Conservation (phyloP, 2,113 vertebrate species). For the Hippoglossus stenolepis region DNA sequence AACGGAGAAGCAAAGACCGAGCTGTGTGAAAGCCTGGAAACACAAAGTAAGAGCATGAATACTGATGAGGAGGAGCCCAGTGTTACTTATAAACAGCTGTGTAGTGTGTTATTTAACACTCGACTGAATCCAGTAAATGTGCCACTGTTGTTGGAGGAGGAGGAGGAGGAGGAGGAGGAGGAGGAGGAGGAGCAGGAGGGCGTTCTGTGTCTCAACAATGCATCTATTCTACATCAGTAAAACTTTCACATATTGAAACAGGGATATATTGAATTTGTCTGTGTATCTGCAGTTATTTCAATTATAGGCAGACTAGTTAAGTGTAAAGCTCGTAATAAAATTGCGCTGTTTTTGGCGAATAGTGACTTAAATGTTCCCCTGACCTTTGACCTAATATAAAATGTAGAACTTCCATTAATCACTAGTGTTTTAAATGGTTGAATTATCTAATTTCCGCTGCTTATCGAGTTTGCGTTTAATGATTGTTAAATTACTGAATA, state of each 20-base stretch:
- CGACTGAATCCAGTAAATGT: slow-evolving; percentile 60
- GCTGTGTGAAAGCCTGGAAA: slow-evolving; percentile 95
- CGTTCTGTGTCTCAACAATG: not conserved
- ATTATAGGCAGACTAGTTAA: no score
- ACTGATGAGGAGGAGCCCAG: slow-evolving; percentile 22
- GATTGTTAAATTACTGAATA: not conserved
- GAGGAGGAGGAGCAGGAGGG: not conserved
- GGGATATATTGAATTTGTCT: no score
- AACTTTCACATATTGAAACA: no score
- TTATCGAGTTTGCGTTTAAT: no score
- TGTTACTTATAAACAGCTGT: slow-evolving; percentile 49
- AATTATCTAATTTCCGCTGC: no score
- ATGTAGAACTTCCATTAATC: not conserved
- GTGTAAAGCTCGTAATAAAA: no score
- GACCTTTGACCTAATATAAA: not conserved
- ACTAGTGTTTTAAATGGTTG: not conserved
- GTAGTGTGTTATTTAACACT: slow-evolving; percentile 65
- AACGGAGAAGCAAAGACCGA: slow-evolving; percentile 98
- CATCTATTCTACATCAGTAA: not conserved
- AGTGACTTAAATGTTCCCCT: no score
- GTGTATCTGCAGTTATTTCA: no score
- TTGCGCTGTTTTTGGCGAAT: no score
- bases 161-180: not conserved
- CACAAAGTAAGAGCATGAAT: slow-evolving; percentile 86
- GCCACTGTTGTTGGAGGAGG: slow-evolving; percentile 14